Conservation (phyloP, 2,113 vertebrate species). For the Calyptomena viridis region DNA sequence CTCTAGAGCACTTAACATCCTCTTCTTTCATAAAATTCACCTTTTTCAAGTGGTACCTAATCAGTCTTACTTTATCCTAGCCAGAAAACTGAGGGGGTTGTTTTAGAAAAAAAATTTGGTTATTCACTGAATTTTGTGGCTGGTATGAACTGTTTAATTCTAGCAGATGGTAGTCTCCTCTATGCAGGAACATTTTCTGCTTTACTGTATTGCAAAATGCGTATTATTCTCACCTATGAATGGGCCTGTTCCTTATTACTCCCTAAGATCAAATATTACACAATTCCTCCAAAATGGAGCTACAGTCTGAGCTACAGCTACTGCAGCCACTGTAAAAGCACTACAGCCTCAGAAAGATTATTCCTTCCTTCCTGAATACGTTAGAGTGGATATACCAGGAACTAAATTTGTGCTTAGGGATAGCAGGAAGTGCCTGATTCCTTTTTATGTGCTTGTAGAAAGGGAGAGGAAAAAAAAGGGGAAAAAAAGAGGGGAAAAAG, state of each 20-base stretch:
- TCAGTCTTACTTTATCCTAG: neutral
- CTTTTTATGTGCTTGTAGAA: neutral
- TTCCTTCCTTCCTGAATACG: conserved; percentile 48
- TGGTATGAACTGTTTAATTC: neutral
- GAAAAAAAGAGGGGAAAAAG: neutral
- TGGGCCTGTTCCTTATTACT: neutral
- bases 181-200: neutral
- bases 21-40: neutral
- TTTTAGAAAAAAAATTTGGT: neutral
- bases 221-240: conserved; percentile 45
- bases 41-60: conserved; percentile 5
- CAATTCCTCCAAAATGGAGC: neutral
- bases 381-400: neutral
- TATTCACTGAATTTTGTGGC: neutral
- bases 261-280: conserved; percentile 28
- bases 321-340: conserved; percentile 11
- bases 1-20: neutral
- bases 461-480: neutral
- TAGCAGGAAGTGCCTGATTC: conserved; percentile 2
- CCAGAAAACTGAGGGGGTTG: neutral
- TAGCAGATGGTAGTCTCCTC: neutral
- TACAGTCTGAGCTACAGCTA: neutral
- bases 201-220: conserved; percentile 9
- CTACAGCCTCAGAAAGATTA: neutral
- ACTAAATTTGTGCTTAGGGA: conserved; percentile 4